phyloP scores from a whole-genome alignment of 2,888 invertebrate species.

The Limnephilus marmoratus region DNA sequence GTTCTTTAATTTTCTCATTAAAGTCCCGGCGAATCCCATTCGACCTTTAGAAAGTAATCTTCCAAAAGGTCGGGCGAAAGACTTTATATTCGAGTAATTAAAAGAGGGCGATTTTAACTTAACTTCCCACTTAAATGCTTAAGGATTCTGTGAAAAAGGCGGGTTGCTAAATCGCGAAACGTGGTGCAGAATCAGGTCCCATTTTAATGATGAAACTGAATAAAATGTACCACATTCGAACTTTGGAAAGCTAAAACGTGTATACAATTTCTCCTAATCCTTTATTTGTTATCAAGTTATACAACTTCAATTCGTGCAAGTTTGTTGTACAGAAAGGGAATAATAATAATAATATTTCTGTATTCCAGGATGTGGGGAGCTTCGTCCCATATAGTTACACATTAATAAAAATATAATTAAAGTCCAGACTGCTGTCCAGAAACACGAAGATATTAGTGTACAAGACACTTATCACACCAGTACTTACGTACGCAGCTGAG shows the following conservation, averaged over 20 bases:
- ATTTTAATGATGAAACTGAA: not conserved
- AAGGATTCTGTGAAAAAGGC: conserved; percentile 19
- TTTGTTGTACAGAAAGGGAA: not conserved
- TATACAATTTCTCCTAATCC: not conserved
- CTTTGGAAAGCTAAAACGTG: not conserved
- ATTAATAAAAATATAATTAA: no score
- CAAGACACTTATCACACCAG: no score
- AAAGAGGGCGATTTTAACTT: conserved; percentile 35
- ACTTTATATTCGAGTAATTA: conserved; percentile 21
- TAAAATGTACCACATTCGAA: not conserved
- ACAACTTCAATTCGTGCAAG: not conserved
- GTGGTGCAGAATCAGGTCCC: not conserved
- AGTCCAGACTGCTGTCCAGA: no score
- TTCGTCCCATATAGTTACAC: no score
- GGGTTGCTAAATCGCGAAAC: not conserved
- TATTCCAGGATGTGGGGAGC: no score
- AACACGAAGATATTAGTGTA: no score
- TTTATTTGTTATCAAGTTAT: not conserved
- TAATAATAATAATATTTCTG: not conserved
- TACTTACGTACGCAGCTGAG: no score
- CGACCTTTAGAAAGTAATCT: conserved; percentile 15
- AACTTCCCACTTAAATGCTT: conserved; percentile 56
- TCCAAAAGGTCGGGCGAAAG: conserved; percentile 24
- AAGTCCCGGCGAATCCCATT: not conserved
- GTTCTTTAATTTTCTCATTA: not conserved